Evolutionary conservation across 2,888 invertebrate genomes (phyloP).

Genomic region (Caenorhabditis drosophilae): DNA sequence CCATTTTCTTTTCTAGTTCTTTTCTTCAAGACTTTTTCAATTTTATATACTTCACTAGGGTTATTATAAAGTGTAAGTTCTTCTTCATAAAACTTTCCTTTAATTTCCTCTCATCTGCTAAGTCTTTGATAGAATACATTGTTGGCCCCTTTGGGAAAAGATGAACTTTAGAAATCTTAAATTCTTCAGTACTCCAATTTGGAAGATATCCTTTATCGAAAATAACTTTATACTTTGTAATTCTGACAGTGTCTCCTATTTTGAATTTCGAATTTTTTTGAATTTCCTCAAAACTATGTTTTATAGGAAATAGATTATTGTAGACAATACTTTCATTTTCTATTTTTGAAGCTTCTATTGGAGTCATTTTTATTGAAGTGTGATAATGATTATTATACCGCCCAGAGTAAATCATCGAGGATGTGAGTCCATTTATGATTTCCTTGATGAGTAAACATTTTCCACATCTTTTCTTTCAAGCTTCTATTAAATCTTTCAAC

Average conservation of each 20-base stretch:
- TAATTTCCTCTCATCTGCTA: conserved; percentile 38
- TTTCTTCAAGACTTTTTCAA: conserved; percentile 24
- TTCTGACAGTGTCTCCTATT: conserved; percentile 32
- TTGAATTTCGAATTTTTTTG: conserved; percentile 15
- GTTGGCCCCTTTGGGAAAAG: not conserved
- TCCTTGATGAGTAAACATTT: conserved; percentile 44
- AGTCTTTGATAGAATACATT: conserved; percentile 17
- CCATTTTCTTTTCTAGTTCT: conserved; percentile 13
- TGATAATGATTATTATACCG: conserved; percentile 53
- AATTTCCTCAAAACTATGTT: conserved; percentile 4
- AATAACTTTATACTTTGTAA: conserved; percentile 44
- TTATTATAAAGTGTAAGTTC: conserved; percentile 34
- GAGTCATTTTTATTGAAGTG: conserved; percentile 43
- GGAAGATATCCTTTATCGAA: conserved; percentile 41
- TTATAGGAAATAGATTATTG: conserved; percentile 12
- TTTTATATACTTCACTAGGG: conserved; percentile 26
- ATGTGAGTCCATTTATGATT: conserved; percentile 49
- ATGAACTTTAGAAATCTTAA: conserved; percentile 30
- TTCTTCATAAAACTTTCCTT: conserved; percentile 42
- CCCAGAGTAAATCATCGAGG: conserved; percentile 27
- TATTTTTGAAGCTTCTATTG: conserved; percentile 26
- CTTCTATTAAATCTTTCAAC: conserved; percentile 48
- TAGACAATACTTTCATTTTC: conserved; percentile 19
- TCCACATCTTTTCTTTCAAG: conserved; percentile 45
- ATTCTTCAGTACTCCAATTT: conserved; percentile 32